phyloP scores from a whole-genome alignment of 92 coral and sea anemone species.

The Epizoanthus stellaris region DNA sequence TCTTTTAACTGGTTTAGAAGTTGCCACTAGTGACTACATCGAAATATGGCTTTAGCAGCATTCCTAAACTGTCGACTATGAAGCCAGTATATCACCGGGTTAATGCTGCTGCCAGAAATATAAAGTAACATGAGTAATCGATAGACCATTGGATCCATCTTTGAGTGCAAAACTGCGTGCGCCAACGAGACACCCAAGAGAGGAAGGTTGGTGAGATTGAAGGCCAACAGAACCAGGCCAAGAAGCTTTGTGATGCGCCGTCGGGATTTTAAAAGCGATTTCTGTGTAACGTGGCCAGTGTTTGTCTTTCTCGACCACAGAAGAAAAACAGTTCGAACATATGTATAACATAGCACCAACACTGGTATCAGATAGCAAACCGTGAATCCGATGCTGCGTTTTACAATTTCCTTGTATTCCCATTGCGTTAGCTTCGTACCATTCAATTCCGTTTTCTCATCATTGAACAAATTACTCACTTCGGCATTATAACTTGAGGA shows the following conservation, averaged over 20 bases:
- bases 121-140: no score
- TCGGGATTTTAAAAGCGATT: constrained; percentile 46
- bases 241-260: constrained; percentile 50
- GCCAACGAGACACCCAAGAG: constrained; percentile 12
- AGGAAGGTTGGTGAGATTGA: constrained; percentile 50
- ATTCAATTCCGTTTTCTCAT: neutral
- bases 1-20: no score
- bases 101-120: no score
- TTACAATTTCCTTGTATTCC: neutral
- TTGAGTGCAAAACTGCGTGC: neutral
- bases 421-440: no score
- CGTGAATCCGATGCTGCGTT: neutral
- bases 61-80: no score
- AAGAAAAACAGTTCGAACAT: constrained; percentile 27
- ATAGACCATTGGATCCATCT: no score
- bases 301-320: constrained; percentile 40
- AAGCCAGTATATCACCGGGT: no score
- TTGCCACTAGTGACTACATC: no score
- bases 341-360: constrained; percentile 34
- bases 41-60: no score
- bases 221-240: constrained; percentile 44
- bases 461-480: neutral
- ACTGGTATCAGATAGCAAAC: constrained; percentile 33
- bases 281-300: constrained; percentile 18
- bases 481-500: no score